Evolutionary conservation across 2,888 invertebrate genomes (phyloP).

Genomic region (Euproctis similis): DNA sequence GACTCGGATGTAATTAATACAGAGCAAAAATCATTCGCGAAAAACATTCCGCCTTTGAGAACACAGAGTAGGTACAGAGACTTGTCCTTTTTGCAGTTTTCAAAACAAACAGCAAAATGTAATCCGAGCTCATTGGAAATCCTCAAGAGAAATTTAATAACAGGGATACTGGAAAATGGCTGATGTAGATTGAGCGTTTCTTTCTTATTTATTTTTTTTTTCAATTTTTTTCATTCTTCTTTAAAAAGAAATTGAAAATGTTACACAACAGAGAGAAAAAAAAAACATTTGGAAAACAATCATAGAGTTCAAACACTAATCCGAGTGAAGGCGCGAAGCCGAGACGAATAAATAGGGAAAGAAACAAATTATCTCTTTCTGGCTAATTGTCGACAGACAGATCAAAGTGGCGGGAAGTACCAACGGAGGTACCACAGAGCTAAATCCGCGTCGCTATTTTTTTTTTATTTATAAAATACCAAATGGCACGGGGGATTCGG

Average conservation of each 20-base stretch:
- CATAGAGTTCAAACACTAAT: conserved; percentile 54
- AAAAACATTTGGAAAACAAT: conserved; percentile 51
- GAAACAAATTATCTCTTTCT: conserved; percentile 66
- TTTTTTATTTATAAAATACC: conserved; percentile 19
- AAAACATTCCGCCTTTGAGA: conserved; percentile 1
- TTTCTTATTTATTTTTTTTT: no score
- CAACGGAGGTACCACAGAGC: conserved; percentile 35
- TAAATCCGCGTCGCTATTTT: conserved; percentile 55
- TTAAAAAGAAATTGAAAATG: conserved; percentile 21
- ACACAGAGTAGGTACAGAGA: no score
- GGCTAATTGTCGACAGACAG: conserved; percentile 66
- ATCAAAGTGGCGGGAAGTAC: conserved; percentile 60
- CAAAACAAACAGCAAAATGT: conserved; percentile 25
- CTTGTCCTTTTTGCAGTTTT: conserved; percentile 20
- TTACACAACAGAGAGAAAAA: conserved; percentile 5
- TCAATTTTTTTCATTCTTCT: no score
- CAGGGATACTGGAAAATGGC: conserved; percentile 16
- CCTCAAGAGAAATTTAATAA: conserved; percentile 33
- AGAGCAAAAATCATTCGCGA: conserved; percentile 2
- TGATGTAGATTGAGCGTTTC: conserved; percentile 37
- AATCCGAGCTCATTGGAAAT: no score
- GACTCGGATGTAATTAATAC: conserved; percentile 23
- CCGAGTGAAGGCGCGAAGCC: conserved; percentile 42
- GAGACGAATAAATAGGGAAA: conserved; percentile 47
- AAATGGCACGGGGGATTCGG: conserved; percentile 31